Percentiles rank a stretch among this genome's conserved stretches.
These are phyloP conservation scores for Physella acuta DNA, from an alignment of 1,140 invertebrate genomes.

Conservation along the genomic window DNA sequence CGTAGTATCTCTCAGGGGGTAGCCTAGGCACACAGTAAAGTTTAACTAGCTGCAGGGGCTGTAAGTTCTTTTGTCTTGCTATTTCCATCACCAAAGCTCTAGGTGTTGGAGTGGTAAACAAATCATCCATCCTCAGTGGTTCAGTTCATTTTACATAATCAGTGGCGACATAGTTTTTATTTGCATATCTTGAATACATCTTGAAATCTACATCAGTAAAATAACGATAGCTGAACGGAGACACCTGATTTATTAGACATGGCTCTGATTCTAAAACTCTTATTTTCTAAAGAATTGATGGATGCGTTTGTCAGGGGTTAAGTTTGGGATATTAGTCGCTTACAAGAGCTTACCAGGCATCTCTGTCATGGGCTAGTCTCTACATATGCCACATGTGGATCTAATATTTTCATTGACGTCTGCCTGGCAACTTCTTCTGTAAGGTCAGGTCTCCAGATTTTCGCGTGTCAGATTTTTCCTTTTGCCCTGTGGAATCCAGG, in stretches of 20 bases:
- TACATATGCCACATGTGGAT: no score
- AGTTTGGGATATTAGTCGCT: no score
- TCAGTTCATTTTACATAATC: slow-evolving; percentile 90
- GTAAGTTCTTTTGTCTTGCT: slow-evolving; percentile 83
- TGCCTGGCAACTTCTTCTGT: no score
- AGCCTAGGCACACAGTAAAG: slow-evolving; percentile 85
- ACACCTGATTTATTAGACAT: slow-evolving; percentile 86
- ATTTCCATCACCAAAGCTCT: slow-evolving; percentile 86
- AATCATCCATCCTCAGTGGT: slow-evolving; percentile 82
- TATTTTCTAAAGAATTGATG: slow-evolving; percentile 95
- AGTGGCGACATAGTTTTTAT: slow-evolving; percentile 87
- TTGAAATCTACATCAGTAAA: slow-evolving; percentile 88
- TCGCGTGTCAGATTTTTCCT: no score
- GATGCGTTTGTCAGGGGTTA: no score
- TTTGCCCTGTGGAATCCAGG: no score
- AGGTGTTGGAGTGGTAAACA: slow-evolving; percentile 86
- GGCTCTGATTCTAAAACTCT: slow-evolving; percentile 91
- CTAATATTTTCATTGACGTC: no score
- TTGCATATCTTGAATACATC: slow-evolving; percentile 84
- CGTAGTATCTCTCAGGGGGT: slow-evolving; percentile 86
- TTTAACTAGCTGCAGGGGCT: slow-evolving; percentile 84
- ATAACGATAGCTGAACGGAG: slow-evolving; percentile 95
- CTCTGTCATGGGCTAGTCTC: no score
- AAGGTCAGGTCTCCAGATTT: no score
- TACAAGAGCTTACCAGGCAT: no score